These are phyloP conservation scores for Polyploca ridens DNA, from an alignment of 2,888 invertebrate genomes.

Conservation along the genomic window DNA sequence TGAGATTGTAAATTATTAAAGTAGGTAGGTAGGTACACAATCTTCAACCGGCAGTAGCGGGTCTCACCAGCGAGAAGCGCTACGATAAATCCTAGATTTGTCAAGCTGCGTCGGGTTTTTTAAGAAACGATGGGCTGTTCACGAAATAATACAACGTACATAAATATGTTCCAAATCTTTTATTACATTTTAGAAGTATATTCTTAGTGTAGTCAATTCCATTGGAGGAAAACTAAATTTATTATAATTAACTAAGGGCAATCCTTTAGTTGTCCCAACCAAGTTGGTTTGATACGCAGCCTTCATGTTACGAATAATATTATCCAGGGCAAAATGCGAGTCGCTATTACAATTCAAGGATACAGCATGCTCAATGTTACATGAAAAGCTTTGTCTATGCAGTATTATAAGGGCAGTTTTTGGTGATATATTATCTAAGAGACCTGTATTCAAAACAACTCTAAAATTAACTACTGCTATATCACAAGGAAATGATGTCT, in stretches of 20 bases:
- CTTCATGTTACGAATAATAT: conserved; percentile 58
- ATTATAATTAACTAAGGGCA: conserved; percentile 45
- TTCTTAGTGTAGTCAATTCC: conserved; percentile 63
- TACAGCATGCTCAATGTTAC: conserved; percentile 45
- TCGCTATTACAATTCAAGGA: conserved; percentile 56
- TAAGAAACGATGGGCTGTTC: not conserved
- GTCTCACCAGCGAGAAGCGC: too few relatives aligned
- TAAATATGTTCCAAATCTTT: conserved; percentile 16
- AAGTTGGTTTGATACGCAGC: conserved; percentile 66
- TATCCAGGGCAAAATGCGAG: conserved; percentile 52
- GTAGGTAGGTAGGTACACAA: too few relatives aligned
- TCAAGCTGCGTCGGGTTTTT: too few relatives aligned
- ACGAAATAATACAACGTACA: not conserved
- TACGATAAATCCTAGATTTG: too few relatives aligned
- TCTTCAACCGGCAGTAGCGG: too few relatives aligned
- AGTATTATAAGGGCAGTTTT: conserved; percentile 60
- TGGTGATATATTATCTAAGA: conserved; percentile 36
- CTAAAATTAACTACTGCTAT: conserved; percentile 66
- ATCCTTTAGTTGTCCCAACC: conserved; percentile 64
- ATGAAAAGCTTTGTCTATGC: conserved; percentile 64
- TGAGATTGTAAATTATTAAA: too few relatives aligned
- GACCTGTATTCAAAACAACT: conserved; percentile 41
- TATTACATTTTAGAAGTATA: conserved; percentile 50
- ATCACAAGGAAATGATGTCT: conserved; percentile 70
- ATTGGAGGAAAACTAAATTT: conserved; percentile 62